phyloP scores from a whole-genome alignment of 2,888 invertebrate genomes.

The Stenurella melanura region DNA sequence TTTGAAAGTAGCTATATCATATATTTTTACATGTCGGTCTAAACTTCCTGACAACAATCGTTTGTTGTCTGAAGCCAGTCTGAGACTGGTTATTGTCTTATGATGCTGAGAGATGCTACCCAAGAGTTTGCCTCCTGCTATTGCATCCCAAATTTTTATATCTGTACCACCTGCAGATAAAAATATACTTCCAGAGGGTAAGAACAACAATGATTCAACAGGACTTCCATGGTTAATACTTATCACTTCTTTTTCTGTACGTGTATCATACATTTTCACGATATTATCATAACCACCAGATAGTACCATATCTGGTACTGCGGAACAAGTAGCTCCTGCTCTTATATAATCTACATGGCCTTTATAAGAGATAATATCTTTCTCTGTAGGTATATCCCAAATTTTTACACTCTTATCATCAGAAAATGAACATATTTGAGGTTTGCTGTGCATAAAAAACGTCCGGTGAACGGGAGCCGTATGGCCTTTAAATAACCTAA shows the following conservation, averaged over 20 bases:
- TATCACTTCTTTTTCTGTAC: slow-evolving; percentile 82
- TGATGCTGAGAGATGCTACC: slow-evolving; percentile 93
- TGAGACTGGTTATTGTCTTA: slow-evolving; percentile 93
- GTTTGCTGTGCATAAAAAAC: slow-evolving; percentile 86
- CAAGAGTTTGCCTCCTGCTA: slow-evolving; percentile 89
- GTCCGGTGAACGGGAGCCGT: slow-evolving; percentile 87
- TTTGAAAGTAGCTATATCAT: slow-evolving; percentile 90
- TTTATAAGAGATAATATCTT: slow-evolving; percentile 79
- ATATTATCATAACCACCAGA: slow-evolving; percentile 94
- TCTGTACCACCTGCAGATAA: slow-evolving; percentile 88
- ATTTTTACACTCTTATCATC: slow-evolving; percentile 91
- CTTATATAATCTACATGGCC: slow-evolving; percentile 89
- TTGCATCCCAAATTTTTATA: slow-evolving; percentile 94
- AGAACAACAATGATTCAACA: slow-evolving; percentile 90
- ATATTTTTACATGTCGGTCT: slow-evolving; percentile 95
- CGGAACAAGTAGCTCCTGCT: slow-evolving; percentile 87
- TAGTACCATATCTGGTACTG: slow-evolving; percentile 84
- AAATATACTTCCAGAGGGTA: slow-evolving; percentile 93
- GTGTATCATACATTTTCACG: slow-evolving; percentile 90
- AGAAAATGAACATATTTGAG: slow-evolving; percentile 89
- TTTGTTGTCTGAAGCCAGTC: slow-evolving; percentile 87
- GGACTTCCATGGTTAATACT: slow-evolving; percentile 91
- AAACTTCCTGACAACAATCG: slow-evolving; percentile 92
- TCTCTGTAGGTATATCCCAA: slow-evolving; percentile 95
- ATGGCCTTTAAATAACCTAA: slow-evolving; percentile 89